These are phyloP conservation scores for Manis crassicaudata DNA, from an alignment of 2,797 vertebrate genomes.

Conservation along the genomic window DNA sequence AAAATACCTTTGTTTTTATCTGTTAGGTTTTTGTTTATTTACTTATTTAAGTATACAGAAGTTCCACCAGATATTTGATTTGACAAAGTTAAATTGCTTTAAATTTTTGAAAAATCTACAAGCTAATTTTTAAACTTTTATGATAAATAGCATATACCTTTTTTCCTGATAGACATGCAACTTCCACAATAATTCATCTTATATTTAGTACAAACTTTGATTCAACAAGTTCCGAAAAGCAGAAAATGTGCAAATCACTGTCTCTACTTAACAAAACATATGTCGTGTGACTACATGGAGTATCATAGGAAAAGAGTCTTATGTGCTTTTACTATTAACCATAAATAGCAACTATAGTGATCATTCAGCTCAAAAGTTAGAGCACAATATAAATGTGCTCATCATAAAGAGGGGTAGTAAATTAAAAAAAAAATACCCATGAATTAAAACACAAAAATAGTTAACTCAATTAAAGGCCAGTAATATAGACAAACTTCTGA, in stretches of 20 bases:
- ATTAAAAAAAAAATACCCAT: background rate
- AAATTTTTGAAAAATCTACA: background rate
- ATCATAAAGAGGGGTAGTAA: background rate
- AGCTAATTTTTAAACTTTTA: background rate
- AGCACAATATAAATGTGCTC: background rate
- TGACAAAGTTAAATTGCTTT: background rate
- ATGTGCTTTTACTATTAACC: background rate
- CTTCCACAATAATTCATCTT: background rate
- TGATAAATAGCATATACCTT: background rate
- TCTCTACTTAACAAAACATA: background rate
- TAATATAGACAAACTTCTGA: background rate
- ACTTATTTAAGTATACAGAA: background rate
- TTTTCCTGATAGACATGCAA: background rate
- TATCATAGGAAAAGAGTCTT: background rate
- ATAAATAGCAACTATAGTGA: background rate
- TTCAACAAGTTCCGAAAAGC: background rate
- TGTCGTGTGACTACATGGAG: background rate
- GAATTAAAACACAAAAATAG: background rate
- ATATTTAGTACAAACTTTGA: background rate
- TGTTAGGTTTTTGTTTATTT: background rate
- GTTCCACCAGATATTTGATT: background rate
- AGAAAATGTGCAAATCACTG: background rate
- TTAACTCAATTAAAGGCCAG: background rate
- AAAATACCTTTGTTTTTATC: background rate
- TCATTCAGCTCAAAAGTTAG: background rate